Conservation (phyloP, 2,888 invertebrate species). For the Tortricodes alternella region DNA sequence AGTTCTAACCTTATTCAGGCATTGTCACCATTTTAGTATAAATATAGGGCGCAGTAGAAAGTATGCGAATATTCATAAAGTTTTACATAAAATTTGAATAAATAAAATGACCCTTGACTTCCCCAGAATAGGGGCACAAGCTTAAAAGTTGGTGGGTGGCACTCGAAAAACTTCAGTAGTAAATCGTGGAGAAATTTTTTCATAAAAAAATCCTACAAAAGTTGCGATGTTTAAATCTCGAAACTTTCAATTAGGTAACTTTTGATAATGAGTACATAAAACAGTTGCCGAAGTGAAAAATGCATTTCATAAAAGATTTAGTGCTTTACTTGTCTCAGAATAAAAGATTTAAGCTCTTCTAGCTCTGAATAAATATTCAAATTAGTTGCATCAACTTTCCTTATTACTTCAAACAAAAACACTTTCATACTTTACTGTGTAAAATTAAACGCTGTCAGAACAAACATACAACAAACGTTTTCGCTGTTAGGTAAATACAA, state of each 20-base stretch:
- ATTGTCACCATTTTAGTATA: no score
- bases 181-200: slow-evolving; percentile 51
- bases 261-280: slow-evolving; percentile 26
- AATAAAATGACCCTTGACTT: neutral
- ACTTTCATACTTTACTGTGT: no score
- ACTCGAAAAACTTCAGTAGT: slow-evolving; percentile 50
- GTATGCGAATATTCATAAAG: no score
- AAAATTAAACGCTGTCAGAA: no score
- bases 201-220: slow-evolving; percentile 46
- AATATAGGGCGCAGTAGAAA: no score
- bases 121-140: slow-evolving; percentile 39
- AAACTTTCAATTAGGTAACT: slow-evolving; percentile 31
- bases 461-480: no score
- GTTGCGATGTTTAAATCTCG: slow-evolving; percentile 30
- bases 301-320: neutral
- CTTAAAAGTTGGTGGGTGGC: slow-evolving; percentile 42
- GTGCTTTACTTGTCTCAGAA: neutral
- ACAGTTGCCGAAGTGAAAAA: slow-evolving; percentile 1
- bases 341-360: no score
- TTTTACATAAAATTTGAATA: no score
- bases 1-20: no score
- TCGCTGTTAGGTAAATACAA: no score
- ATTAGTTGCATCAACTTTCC: no score
- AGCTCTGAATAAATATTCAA: neutral
- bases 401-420: no score